Base-by-base conservation (phyloP, 1,140 invertebrate species). In the Halesus radiatus region DNA sequence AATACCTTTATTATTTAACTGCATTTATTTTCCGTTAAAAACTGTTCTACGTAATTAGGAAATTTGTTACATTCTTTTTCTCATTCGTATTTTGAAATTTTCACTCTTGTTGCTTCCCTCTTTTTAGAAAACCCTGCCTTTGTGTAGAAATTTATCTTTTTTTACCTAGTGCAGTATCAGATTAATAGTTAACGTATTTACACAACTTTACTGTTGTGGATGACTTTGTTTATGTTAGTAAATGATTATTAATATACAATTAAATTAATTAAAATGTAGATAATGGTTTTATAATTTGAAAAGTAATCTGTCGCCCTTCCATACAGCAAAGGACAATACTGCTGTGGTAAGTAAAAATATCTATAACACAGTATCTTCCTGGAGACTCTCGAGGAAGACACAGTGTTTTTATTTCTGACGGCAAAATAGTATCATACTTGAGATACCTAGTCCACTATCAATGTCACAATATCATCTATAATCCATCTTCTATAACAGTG, bases 191-290 rank as follows among this genome's bases (percentile, higher is more conserved):
- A 45, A 45, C 13, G 37, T 45, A 45, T 45, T 45, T 45, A 45
- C 37, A 45, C 37, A 45, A 45, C 32, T 54, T 16, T 54, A 54
- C 54, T 18, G 20, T 56, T 56, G 54, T 56, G 54, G n/a, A 56
- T 56, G 54, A 56, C 10, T 56, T 20, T 56, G 54, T 56, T 56
- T 56, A 56, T 56, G n/a, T 56, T 20, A 56, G 54, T 56, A 56
- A 56, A 56, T 56, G 20, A 56, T 56, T 56, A n/a, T 56, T 56
- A 56, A 56, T 56, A 56, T 56, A 56, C n/a, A 56, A 56, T 7
- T 56, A 56, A 56, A 56, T 13, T 45, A 45, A 45, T 45, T 45
- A 45, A 45, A 13, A 45, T 45, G 37, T 45, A 45, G 37, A 45
- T 45, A 45, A 13, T 45, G 37, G 13, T 45, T 45, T 45, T 45